These are phyloP conservation scores for Grallaria varia DNA, from an alignment of 2,113 vertebrate species.

Conservation along the genomic window DNA sequence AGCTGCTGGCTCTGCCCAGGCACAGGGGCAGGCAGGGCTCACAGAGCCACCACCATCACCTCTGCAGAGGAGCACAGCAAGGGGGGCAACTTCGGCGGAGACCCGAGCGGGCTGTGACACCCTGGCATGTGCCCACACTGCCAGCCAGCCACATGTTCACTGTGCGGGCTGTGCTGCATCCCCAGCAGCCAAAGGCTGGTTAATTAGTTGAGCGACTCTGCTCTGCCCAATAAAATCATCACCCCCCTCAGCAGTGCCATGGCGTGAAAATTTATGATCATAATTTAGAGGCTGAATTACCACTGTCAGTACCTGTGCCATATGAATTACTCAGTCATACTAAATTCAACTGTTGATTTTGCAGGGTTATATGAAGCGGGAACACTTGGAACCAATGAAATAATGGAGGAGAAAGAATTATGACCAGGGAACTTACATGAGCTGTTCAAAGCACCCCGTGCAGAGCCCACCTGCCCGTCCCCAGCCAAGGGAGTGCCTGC, in stretches of 20 bases:
- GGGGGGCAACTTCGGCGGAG: fast-evolving
- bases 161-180: not conserved
- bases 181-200: not conserved
- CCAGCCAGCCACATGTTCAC: fast-evolving
- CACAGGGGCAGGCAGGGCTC: not conserved
- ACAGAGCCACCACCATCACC: not conserved
- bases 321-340: constrained; percentile 58
- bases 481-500: fast-evolving
- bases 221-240: constrained; percentile 46
- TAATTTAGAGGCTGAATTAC: constrained; percentile 72
- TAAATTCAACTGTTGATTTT: constrained; percentile 61
- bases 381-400: constrained; percentile 51
- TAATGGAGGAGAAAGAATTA: constrained; percentile 16
- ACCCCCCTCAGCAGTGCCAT: constrained; percentile 21
- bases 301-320: constrained; percentile 56
- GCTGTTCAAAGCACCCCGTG: not conserved
- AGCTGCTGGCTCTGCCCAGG: too few species aligned
- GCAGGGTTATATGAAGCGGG: constrained; percentile 23
- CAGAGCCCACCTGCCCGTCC: not conserved
- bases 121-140: fast-evolving
- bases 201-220: constrained; percentile 55
- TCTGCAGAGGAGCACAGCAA: not conserved
- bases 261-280: constrained; percentile 68
- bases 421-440: not conserved
- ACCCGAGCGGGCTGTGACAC: fast-evolving